Percentiles rank a stretch among this genome's conserved stretches.
Evolutionary conservation across 2,797 vertebrate species (phyloP).

Genomic region (Lagodon rhomboides): DNA sequence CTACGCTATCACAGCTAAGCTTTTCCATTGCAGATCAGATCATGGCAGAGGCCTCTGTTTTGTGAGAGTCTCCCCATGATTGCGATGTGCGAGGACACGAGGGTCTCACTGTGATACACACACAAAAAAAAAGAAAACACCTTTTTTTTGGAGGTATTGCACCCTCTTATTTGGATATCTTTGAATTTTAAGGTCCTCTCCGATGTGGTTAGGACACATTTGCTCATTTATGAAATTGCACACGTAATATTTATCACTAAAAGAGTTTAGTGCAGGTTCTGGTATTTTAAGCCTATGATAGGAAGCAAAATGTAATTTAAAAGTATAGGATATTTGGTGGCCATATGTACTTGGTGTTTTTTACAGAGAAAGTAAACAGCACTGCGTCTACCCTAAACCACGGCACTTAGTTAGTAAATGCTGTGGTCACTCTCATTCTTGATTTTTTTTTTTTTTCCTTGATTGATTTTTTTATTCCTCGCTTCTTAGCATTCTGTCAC

Average conservation of each 20-base stretch:
- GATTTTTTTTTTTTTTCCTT: slow-evolving; percentile 26
- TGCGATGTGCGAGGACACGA: slow-evolving; percentile 13
- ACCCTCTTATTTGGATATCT: slow-evolving; percentile 14
- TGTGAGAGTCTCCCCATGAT: slow-evolving; percentile 22
- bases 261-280: slow-evolving; percentile 12
- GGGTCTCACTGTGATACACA: neutral
- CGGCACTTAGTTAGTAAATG: slow-evolving; percentile 62
- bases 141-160: neutral
- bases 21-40: slow-evolving; percentile 7
- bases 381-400: slow-evolving; percentile 24
- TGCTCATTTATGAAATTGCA: slow-evolving; percentile 38
- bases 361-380: slow-evolving; percentile 26
- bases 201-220: slow-evolving; percentile 22
- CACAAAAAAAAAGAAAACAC: neutral
- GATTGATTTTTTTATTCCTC: slow-evolving; percentile 27
- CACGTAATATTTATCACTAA: slow-evolving; percentile 42
- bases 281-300: slow-evolving; percentile 24
- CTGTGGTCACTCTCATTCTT: slow-evolving; percentile 25
- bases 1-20: neutral
- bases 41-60: slow-evolving; percentile 25
- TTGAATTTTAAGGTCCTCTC: slow-evolving; percentile 23
- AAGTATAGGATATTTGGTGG: slow-evolving; percentile 17
- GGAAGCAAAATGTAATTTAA: slow-evolving; percentile 20
- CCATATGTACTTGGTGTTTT: slow-evolving; percentile 26
- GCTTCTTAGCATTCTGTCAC: slow-evolving; percentile 35